These are phyloP conservation scores for Platycercus adscitus DNA, from an alignment of 2,113 vertebrate species.

Conservation along the genomic window DNA sequence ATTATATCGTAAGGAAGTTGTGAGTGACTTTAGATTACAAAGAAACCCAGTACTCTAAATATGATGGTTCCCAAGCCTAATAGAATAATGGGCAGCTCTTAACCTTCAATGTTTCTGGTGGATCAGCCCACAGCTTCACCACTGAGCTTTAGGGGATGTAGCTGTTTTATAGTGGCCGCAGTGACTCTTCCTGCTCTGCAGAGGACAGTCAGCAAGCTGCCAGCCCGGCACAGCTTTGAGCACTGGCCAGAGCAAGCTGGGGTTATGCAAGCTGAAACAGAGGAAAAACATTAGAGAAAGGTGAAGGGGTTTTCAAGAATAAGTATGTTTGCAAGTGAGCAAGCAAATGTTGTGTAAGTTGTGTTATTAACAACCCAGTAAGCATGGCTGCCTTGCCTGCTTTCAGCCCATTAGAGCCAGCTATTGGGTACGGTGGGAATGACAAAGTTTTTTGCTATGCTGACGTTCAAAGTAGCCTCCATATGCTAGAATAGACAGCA, in stretches of 20 bases:
- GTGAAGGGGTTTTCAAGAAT: background rate
- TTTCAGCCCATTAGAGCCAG: conserved; percentile 2
- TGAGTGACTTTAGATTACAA: background rate
- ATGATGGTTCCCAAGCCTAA: background rate
- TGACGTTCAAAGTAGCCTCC: background rate
- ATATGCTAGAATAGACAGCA: background rate
- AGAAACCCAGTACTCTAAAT: background rate
- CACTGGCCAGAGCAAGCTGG: background rate
- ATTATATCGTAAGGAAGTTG: background rate
- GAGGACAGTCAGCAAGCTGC: background rate
- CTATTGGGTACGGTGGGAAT: background rate
- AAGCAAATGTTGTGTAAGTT: conserved; percentile 13
- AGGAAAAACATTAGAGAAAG: background rate
- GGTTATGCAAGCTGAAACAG: background rate
- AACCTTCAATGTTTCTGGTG: background rate
- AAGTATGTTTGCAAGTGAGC: background rate
- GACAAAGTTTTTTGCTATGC: conserved; percentile 2
- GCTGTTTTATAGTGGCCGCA: accelerated
- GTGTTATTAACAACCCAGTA: conserved; percentile 19
- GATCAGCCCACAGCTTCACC: background rate
- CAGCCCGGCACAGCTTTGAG: background rate
- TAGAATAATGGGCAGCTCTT: background rate
- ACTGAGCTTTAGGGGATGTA: background rate
- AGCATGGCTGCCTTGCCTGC: background rate
- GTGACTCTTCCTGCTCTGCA: background rate